phyloP scores from a whole-genome alignment of 2,113 vertebrate species.

The Oncorhynchus gorbuscha region DNA sequence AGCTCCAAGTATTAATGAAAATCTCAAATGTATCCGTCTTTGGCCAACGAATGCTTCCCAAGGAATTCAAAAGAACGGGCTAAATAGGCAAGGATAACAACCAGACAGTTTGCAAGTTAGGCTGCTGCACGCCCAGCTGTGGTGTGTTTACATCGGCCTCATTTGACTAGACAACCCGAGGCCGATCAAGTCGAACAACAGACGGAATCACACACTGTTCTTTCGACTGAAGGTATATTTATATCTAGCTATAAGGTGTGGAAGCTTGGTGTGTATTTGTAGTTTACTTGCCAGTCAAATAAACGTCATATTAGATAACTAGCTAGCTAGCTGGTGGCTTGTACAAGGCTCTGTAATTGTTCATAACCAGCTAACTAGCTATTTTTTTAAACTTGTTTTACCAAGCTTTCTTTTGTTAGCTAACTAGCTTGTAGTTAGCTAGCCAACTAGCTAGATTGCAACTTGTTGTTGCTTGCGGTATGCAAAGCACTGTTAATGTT shows the following conservation, averaged over 20 bases:
- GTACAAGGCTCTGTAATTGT: neutral
- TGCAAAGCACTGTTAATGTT: slow-evolving; percentile 25
- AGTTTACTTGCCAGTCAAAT: neutral
- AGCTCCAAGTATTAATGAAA: slow-evolving; percentile 7
- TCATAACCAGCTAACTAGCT: neutral
- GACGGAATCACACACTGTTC: slow-evolving; percentile 24
- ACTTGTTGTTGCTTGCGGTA: too few relatives aligned
- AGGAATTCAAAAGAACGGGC: slow-evolving; percentile 61
- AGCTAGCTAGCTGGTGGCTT: neutral
- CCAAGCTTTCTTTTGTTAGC: neutral
- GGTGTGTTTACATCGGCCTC: slow-evolving; percentile 37
- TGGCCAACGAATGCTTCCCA: slow-evolving; percentile 39
- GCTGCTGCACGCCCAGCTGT: slow-evolving; percentile 13
- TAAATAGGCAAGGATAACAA: slow-evolving; percentile 50
- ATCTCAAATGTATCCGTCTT: slow-evolving; percentile 21
- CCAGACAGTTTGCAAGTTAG: slow-evolving; percentile 16
- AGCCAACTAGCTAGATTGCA: neutral
- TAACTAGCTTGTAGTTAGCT: neutral
- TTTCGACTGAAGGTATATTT: slow-evolving; percentile 51
- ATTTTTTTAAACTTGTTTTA: neutral
- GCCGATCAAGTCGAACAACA: slow-evolving; percentile 38
- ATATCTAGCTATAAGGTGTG: neutral
- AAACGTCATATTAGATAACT: neutral
- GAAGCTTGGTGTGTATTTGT: neutral
- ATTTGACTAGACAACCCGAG: slow-evolving; percentile 56